A percentile compares a stretch with the other conserved stretches of the same genome.
Conservation (phyloP, 2,797 vertebrate species). For the Streptopelia turtur region DNA sequence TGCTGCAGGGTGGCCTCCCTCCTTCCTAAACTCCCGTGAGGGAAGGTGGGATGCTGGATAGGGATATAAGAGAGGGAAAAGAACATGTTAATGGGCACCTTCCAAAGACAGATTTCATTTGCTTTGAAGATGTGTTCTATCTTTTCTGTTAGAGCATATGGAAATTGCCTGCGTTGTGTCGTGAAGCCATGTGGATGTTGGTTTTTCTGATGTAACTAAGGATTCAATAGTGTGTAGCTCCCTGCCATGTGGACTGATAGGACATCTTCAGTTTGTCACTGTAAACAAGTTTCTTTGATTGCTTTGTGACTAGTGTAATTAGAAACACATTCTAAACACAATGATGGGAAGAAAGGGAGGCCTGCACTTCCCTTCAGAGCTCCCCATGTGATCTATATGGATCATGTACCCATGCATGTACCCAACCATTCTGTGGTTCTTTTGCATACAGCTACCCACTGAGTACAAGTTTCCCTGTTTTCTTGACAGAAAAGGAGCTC, state of each 20-base stretch:
- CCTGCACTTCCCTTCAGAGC: not conserved
- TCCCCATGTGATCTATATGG: not conserved
- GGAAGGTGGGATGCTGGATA: not conserved
- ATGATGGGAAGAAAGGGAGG: slow-evolving; percentile 53
- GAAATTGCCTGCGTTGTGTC: not conserved
- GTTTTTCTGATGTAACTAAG: not conserved
- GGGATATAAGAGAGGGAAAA: not conserved
- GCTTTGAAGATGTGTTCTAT: not conserved
- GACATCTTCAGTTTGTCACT: slow-evolving; percentile 19
- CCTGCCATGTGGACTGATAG: slow-evolving; percentile 40
- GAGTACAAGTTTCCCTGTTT: not conserved
- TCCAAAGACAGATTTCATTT: not conserved
- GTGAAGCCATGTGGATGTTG: not conserved
- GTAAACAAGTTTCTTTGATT: not conserved
- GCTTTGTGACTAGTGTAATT: slow-evolving; percentile 31
- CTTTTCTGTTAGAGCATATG: slow-evolving; percentile 3
- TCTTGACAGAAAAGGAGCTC: not conserved
- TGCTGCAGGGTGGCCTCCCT: not conserved
- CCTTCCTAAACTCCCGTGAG: not conserved
- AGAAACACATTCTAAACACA: slow-evolving; percentile 59
- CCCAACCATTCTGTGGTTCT: not conserved
- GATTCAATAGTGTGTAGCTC: not conserved
- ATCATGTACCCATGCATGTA: not conserved
- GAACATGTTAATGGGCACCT: not conserved
- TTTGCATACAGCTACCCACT: not conserved